Base-by-base conservation (phyloP, 2,113 vertebrate genomes). In the Gasterosteus aculeatus region DNA sequence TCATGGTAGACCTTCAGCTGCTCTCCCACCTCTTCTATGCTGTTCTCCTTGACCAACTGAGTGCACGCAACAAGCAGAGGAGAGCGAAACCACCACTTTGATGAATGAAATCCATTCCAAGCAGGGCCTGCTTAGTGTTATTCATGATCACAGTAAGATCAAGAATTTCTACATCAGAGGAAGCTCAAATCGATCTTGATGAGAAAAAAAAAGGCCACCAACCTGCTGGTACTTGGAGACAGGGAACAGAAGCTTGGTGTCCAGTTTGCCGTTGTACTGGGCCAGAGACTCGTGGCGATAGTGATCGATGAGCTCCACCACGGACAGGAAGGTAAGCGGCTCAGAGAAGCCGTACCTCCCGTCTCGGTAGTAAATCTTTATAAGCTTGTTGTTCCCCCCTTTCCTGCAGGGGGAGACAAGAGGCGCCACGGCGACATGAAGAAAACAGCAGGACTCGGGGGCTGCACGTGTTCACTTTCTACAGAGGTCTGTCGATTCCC, bases 321-420 rank as follows among this genome's bases (percentile, higher is more conserved):
- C 98, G 31, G 97, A 96, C 92, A 88, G 95, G 93, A 99, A 99
- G 3, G 96, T 99, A 73, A 99, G 92, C 42, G 98, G 97, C 92
- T 99, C 98, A 22, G 98, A 99, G 93, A 99, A 99, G 87, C 98
- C 97, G 0, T 99, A 99, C 87, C 94, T 96, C 12, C 95, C 96
- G 41, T 98, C 98, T 80, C 95, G 93, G 74, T 99, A 96, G 93
- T 98, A 99, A 88, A 99, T 98, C 92, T 99, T 99, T 81, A 99
- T 99, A 77, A 99, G 95, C 89, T 99, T 99, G 92, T 99, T 99
- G 94, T 99, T 99, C 86, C 98, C 98, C 70, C 98, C 98, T 95
- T 99, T 99, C 95, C 98, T 99, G 93, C 81, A 94, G 93, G 89
- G 39, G 38, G 66, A 69, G 79, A 84, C 70, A 57, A 11, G 15